phyloP scores from a whole-genome alignment of 2,113 vertebrate species.

The Saccopteryx bilineata region DNA sequence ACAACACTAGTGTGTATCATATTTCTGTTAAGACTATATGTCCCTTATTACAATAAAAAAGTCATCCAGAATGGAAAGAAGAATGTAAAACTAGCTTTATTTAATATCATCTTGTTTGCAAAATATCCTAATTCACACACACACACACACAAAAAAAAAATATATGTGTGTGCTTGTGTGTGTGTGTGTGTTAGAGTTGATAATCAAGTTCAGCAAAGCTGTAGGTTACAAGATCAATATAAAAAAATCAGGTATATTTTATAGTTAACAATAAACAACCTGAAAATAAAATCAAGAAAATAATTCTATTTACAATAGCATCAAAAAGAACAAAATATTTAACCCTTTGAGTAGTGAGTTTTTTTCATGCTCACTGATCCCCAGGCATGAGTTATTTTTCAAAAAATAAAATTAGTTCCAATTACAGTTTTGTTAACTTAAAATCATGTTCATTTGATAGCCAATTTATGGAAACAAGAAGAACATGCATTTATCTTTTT shows the following conservation, averaged over 20 bases:
- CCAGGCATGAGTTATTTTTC: too few species aligned
- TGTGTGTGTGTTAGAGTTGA: background rate
- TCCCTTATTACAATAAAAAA: background rate
- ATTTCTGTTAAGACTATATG: background rate
- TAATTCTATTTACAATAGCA: background rate
- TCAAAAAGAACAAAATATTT: background rate
- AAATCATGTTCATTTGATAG: too few species aligned
- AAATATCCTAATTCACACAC: background rate
- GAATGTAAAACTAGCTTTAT: background rate
- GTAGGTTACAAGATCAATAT: too few species aligned
- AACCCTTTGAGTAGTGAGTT: too few species aligned
- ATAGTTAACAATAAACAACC: background rate
- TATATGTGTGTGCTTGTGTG: too few species aligned
- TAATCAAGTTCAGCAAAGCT: background rate
- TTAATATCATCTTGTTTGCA: background rate
- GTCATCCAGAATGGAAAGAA: background rate
- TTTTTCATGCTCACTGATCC: too few species aligned
- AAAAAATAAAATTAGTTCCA: too few species aligned
- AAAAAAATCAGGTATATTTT: background rate
- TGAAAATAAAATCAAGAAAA: slow-evolving; percentile 9
- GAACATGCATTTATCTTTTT: too few species aligned
- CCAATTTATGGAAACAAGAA: too few species aligned
- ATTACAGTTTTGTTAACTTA: too few species aligned
- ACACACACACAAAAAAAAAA: too few species aligned
- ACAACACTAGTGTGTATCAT: background rate